Percentiles rank a stretch among this genome's conserved stretches.
Conservation (phyloP, 2,113 vertebrate genomes). For the Hemibates koningsi region DNA sequence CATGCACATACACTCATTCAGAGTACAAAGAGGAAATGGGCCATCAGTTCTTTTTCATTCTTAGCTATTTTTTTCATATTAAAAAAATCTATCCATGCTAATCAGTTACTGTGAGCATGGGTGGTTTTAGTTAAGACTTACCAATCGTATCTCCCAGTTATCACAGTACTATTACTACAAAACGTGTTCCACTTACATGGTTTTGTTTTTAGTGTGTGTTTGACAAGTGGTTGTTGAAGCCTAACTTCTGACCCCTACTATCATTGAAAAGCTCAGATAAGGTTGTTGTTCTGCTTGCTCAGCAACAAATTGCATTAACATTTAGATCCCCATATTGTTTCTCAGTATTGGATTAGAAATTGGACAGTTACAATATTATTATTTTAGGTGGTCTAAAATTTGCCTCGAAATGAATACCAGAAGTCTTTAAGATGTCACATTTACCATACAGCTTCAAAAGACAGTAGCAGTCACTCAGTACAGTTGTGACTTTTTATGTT, state of each 20-base stretch:
- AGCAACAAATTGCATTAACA: background rate
- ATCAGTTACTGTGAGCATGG: background rate
- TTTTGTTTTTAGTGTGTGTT: background rate
- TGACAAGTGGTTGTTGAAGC: background rate
- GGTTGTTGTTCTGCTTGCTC: background rate
- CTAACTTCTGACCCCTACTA: background rate
- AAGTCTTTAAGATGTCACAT: background rate
- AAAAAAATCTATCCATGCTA: background rate
- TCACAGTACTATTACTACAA: background rate
- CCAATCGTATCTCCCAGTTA: background rate
- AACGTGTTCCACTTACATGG: background rate
- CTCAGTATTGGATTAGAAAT: background rate
- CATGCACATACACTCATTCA: background rate
- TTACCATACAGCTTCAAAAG: background rate
- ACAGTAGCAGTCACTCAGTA: background rate
- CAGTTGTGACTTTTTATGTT: background rate
- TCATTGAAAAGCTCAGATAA: background rate
- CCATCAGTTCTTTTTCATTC: background rate
- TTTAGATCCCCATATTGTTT: background rate
- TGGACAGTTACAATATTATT: background rate
- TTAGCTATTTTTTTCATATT: background rate
- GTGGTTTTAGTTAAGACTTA: background rate
- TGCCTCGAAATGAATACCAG: background rate
- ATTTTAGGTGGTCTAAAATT: background rate
- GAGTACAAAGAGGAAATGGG: background rate